Evolutionary conservation across 2,113 vertebrate genomes (phyloP).

Genomic region (Tachuris rubrigastra): DNA sequence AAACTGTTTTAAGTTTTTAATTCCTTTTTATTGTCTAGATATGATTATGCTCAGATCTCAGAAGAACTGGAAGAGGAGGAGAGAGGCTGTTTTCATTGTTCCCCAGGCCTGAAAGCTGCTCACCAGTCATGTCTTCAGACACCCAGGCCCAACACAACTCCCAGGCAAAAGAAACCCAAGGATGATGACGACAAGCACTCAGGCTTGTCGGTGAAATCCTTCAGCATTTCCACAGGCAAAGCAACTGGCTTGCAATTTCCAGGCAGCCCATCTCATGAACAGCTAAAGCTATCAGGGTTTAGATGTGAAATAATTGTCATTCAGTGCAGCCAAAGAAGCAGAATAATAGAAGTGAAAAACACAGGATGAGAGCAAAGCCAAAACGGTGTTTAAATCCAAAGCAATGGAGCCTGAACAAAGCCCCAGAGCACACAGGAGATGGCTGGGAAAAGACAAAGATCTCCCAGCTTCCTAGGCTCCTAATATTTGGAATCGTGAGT

Average conservation of each 20-base stretch:
- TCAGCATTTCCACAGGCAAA: not conserved
- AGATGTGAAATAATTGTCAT: not conserved
- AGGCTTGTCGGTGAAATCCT: slow-evolving; percentile 4
- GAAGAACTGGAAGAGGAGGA: not conserved
- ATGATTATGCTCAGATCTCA: not conserved
- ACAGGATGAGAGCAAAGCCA: not conserved
- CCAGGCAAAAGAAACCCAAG: not conserved
- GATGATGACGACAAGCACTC: not conserved
- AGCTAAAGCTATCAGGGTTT: not conserved
- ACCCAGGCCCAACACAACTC: not conserved
- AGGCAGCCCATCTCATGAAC: not conserved
- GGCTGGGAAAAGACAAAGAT: not conserved
- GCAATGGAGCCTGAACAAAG: not conserved
- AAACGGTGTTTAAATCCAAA: not conserved
- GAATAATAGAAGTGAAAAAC: not conserved
- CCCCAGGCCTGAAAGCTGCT: not conserved
- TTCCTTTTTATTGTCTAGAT: not conserved
- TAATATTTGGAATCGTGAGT: not conserved
- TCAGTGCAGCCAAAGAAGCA: not conserved
- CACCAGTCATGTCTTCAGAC: not conserved
- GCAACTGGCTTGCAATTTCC: not conserved
- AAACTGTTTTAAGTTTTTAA: not conserved
- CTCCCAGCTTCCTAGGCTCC: not conserved
- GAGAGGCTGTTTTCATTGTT: not conserved
- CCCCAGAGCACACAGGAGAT: not conserved